phyloP scores from a whole-genome alignment of 2,113 vertebrate genomes.

The Taxidea taxus region DNA sequence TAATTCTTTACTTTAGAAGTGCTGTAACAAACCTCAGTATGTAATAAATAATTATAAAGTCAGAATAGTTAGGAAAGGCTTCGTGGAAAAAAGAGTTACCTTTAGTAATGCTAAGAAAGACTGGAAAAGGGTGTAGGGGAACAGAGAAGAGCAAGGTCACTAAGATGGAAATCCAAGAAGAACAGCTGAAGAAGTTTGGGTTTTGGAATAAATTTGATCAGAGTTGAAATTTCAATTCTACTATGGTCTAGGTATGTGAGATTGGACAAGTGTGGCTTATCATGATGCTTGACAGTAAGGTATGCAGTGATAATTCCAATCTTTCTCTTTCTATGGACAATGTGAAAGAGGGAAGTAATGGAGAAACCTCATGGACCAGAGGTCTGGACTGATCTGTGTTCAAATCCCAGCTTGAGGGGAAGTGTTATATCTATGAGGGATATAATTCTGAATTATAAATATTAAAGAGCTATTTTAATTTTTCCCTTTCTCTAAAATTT shows the following conservation, averaged over 20 bases:
- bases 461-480: neutral
- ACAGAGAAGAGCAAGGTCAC: neutral
- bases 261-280: neutral
- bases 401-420: neutral
- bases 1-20: neutral
- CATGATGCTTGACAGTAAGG: neutral
- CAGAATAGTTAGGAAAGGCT: neutral
- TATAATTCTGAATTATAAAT: neutral
- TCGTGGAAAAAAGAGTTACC: neutral
- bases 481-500: neutral
- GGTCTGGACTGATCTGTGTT: neutral
- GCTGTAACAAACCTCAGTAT: neutral
- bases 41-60: neutral
- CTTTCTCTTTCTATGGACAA: neutral
- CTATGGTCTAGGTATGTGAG: neutral
- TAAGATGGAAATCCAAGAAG: neutral
- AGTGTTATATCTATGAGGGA: neutral
- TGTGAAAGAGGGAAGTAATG: neutral
- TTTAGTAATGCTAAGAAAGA: neutral
- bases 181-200: neutral
- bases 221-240: neutral
- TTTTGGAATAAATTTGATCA: neutral
- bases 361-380: neutral
- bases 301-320: fast-evolving
- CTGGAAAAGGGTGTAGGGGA: neutral